phyloP scores from a whole-genome alignment of 1,140 invertebrate genomes.

The Teleogryllus occipitalis region DNA sequence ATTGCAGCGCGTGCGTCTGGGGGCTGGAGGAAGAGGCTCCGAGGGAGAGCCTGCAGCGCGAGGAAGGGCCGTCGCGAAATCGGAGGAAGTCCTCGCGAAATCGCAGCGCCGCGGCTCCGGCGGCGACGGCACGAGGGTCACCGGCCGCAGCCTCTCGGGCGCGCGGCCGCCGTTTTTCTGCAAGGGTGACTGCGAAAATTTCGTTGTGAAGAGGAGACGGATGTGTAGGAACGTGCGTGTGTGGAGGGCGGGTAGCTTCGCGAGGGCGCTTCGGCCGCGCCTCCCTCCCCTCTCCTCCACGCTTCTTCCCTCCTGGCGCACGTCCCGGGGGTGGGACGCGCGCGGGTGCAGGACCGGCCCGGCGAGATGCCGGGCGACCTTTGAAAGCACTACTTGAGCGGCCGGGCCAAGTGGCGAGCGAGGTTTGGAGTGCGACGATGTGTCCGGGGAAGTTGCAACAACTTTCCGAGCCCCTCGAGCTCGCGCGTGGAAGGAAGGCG shows the following conservation, averaged over 20 bases:
- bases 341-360: background rate
- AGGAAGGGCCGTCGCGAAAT: no score
- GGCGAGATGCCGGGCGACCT: background rate
- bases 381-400: background rate
- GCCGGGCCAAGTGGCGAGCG: background rate
- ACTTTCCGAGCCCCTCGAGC: background rate
- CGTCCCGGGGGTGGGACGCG: background rate
- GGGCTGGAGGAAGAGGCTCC: no score
- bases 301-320: no score
- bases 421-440: background rate
- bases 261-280: background rate
- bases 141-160: background rate
- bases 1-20: no score
- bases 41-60: no score
- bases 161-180: background rate
- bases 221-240: background rate
- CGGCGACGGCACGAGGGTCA: no score
- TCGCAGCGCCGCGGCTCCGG: no score
- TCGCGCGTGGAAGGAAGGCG: background rate
- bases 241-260: no score
- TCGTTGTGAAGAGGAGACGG: background rate
- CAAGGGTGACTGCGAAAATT: background rate
- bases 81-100: no score
- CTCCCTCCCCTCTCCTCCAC: no score
- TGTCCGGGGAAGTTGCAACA: background rate